A percentile compares a stretch with the other conserved stretches of the same genome.
Conservation (phyloP, 2,113 vertebrate species). For the Nansenia antarctica region DNA sequence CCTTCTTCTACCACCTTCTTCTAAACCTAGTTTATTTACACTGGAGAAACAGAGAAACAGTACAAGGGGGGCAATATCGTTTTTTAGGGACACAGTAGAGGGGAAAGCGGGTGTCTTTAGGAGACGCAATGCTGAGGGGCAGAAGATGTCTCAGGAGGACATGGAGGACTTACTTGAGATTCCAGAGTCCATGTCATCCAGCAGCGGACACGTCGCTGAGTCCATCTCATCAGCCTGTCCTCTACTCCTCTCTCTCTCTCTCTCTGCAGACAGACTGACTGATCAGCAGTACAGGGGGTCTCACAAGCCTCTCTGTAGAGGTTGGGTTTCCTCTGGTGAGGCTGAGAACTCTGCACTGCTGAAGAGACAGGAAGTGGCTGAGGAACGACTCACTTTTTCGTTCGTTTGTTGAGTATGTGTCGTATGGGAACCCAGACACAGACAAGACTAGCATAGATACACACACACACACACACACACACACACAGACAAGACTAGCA, state of each 20-base stretch:
- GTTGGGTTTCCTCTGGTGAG: constrained; percentile 55
- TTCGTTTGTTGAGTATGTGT: no score
- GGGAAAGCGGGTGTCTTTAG: no score
- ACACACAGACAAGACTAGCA: background rate
- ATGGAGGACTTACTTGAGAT: constrained; percentile 49
- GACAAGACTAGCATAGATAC: constrained; percentile 23
- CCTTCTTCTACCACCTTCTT: no score
- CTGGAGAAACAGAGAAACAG: no score
- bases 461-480: background rate
- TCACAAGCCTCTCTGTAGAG: constrained; percentile 2
- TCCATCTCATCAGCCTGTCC: background rate
- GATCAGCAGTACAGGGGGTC: constrained; percentile 2
- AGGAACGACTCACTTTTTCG: background rate
- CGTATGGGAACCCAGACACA: no score
- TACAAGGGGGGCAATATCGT: no score
- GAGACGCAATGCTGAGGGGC: no score
- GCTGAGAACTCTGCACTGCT: constrained; percentile 9
- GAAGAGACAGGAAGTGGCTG: constrained; percentile 58
- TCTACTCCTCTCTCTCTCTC: constrained; percentile 31
- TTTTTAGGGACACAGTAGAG: no score
- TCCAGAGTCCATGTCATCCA: constrained; percentile 13
- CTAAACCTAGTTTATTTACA: no score
- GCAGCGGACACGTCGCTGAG: no score
- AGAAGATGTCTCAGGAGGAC: no score
- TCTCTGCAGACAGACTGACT: background rate